These are phyloP conservation scores for Forficula auricularia DNA, from an alignment of 1,140 invertebrate species.

Conservation along the genomic window DNA sequence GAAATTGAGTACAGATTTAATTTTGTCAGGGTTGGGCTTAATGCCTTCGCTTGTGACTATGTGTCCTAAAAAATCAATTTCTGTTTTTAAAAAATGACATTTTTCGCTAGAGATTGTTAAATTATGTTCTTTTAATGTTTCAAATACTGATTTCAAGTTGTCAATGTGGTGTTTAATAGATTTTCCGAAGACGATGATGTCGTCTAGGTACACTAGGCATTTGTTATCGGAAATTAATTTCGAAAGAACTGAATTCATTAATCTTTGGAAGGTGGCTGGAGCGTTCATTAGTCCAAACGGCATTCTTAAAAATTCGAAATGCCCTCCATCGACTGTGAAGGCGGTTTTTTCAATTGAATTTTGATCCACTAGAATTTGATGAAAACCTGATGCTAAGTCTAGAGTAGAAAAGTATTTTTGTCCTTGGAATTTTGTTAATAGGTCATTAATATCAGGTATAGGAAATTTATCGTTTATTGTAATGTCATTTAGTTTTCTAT, in stretches of 20 bases:
- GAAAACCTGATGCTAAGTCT: slow-evolving; percentile 29
- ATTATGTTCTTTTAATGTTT: slow-evolving; percentile 5
- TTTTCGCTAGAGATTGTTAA: slow-evolving; percentile 15
- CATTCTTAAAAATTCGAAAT: slow-evolving; percentile 19
- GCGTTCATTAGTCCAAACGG: slow-evolving; percentile 19
- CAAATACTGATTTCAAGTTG: slow-evolving; percentile 12
- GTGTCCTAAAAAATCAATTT: slow-evolving; percentile 14
- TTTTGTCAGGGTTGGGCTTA: slow-evolving; percentile 12
- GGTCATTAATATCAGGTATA: slow-evolving; percentile 31
- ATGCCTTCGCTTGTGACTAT: slow-evolving; percentile 10
- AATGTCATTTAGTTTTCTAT: slow-evolving; percentile 24
- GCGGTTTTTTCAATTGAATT: slow-evolving; percentile 20
- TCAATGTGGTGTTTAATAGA: neutral
- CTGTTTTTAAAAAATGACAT: slow-evolving; percentile 11
- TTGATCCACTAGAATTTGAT: slow-evolving; percentile 23
- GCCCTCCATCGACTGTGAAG: slow-evolving; percentile 16
- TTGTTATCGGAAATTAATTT: slow-evolving; percentile 12
- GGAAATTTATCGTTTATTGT: slow-evolving; percentile 31
- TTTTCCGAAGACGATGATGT: slow-evolving; percentile 8
- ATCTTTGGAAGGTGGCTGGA: slow-evolving; percentile 20
- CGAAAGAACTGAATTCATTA: slow-evolving; percentile 23
- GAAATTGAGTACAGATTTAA: slow-evolving; percentile 18
- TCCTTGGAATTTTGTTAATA: slow-evolving; percentile 26
- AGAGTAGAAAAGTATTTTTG: slow-evolving; percentile 28
- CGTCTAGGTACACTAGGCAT: slow-evolving; percentile 22